These are phyloP conservation scores for Brachionus manjavacas DNA, from an alignment of 1,140 invertebrate species.

Conservation along the genomic window DNA sequence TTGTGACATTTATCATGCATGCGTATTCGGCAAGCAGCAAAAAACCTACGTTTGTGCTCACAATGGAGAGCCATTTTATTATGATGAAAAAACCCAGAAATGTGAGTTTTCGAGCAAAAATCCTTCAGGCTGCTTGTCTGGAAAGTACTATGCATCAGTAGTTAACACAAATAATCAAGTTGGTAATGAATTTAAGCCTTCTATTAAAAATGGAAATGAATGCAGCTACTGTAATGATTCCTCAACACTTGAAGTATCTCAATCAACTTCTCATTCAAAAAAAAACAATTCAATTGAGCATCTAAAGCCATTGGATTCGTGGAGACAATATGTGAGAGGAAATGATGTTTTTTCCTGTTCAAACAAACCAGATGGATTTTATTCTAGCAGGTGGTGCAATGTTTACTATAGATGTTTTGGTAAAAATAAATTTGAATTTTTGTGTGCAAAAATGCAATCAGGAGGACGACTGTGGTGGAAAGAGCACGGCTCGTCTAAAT, in stretches of 20 bases:
- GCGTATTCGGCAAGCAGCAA: conserved; percentile 1
- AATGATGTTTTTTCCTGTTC: conserved; percentile 27
- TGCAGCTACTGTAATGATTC: neutral
- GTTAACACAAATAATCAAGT: neutral
- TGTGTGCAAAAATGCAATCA: conserved; percentile 16
- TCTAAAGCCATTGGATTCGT: neutral
- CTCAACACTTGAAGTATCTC: neutral
- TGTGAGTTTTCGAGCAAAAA: conserved; percentile 30
- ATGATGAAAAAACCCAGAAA: conserved; percentile 28
- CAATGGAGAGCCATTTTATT: conserved; percentile 30
- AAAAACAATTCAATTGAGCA: neutral
- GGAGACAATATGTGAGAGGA: conserved; percentile 12
- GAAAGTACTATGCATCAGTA: conserved; percentile 15
- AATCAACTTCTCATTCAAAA: neutral
- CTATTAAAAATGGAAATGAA: neutral
- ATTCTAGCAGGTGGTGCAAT: conserved; percentile 40
- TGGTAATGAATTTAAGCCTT: neutral
- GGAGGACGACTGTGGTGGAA: conserved; percentile 31
- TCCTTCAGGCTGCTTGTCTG: neutral
- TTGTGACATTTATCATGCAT: conserved; percentile 43
- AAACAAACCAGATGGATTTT: conserved; percentile 35
- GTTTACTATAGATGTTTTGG: conserved; percentile 38
- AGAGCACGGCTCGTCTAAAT: neutral
- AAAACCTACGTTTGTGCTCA: conserved; percentile 21
- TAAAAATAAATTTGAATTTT: neutral